phyloP scores from a whole-genome alignment of 2,113 vertebrate species.

The Caranx melampygus region DNA sequence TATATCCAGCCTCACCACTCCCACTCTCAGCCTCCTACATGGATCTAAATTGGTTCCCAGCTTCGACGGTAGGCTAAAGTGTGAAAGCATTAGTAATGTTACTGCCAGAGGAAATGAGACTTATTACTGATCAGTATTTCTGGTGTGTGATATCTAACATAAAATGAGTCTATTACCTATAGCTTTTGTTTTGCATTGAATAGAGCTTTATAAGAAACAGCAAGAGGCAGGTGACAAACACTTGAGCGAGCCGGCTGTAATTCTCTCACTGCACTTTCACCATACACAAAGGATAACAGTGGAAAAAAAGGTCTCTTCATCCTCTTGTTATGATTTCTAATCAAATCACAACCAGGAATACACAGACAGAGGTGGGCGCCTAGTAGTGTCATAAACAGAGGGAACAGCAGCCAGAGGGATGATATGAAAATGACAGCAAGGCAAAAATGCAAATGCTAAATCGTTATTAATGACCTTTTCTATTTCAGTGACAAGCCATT shows the following conservation, averaged over 20 bases:
- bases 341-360: background rate
- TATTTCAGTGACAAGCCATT: conserved; percentile 66
- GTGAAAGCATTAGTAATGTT: background rate
- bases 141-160: background rate
- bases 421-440: conserved; percentile 50
- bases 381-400: conserved; percentile 13
- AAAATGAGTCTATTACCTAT: background rate
- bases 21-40: conserved; percentile 32
- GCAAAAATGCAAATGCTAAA: conserved; percentile 61
- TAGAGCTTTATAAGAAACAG: conserved; percentile 10
- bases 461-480: conserved; percentile 72
- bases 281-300: background rate
- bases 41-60: conserved; percentile 38
- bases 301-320: background rate
- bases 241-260: background rate
- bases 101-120: background rate
- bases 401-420: conserved; percentile 48
- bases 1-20: background rate
- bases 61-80: background rate
- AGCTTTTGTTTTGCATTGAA: background rate
- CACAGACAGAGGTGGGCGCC: background rate
- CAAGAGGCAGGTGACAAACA: background rate
- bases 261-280: background rate
- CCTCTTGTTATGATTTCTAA: background rate
- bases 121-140: background rate